Base-by-base conservation (phyloP, 1,140 invertebrate genomes). In the Aricia agestis region DNA sequence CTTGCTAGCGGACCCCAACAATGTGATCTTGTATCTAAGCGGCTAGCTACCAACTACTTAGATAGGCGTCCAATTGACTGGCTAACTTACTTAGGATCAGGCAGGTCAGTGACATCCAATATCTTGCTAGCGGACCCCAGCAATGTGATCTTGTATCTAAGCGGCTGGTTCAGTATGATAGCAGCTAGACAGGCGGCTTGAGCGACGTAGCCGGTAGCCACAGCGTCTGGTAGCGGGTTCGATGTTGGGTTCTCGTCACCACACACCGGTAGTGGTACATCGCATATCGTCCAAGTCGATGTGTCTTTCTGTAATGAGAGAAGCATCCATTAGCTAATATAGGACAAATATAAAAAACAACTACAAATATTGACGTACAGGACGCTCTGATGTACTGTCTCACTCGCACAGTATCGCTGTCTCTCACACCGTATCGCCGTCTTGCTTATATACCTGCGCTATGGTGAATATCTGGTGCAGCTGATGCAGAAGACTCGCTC, bases 81-180 rank as follows among this genome's bases (percentile, higher is more conserved):
- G 36, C 36, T 66, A 68, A 79, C 85, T 87, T 57, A 89, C 88
- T 90, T 88, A 0, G 88, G 88, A 70, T 89, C 84, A 7, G 88
- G 88, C 61, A 87, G 70, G 41, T 90, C 88, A 0, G 83, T 85
- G 0, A 87, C 75, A 68, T 92, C 91, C 65, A 90, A 36, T 70
- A 92, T 90, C 70, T 91, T 91, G 57, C 81, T 88, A 6, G 89
- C 81, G 0, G 89, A 90, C 0, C 89, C 90, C 10, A 88, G 69
- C 25, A 92, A 67, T 0, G 82, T 85, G 17, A 92, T 82, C 41
- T 83, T 82, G 70, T 92, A 91, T 1, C 89, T 69, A n/a, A 92
- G 66, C 6, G 91, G 91, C 68, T 85, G 83, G 58, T 82, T 78
- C 31, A 92, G 74, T 10, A 90, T 45, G 0, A 80, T 79, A 4